A percentile compares a stretch with the other conserved stretches of the same genome.
These are phyloP conservation scores for Lepus townsendii DNA, from an alignment of 2,797 vertebrate genomes.

Conservation along the genomic window DNA sequence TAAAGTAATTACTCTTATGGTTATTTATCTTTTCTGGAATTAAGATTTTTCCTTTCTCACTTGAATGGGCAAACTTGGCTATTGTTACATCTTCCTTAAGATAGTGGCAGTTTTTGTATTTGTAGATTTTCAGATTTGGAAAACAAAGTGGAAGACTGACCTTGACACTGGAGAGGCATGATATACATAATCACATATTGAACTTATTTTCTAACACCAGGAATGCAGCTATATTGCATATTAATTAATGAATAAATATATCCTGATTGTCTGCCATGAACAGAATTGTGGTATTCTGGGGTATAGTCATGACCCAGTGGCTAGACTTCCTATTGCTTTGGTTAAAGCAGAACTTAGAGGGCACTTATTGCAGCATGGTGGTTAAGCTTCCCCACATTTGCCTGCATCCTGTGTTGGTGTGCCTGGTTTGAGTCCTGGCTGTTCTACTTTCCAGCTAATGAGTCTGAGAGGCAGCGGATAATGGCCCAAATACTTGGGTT, in stretches of 20 bases:
- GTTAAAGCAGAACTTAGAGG: neutral
- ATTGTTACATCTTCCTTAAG: slow-evolving; percentile 18
- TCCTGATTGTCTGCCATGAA: neutral
- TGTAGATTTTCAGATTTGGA: neutral
- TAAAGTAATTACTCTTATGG: slow-evolving; percentile 44
- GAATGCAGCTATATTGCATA: neutral
- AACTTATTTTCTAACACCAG: neutral
- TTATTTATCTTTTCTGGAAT: slow-evolving; percentile 25
- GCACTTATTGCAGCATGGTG: too few species aligned
- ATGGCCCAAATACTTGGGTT: too few species aligned
- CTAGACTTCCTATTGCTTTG: neutral
- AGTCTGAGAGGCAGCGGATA: too few species aligned
- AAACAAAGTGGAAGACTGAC: neutral
- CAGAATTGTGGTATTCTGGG: neutral
- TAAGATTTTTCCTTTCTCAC: neutral
- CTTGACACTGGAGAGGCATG: neutral
- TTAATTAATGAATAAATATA: neutral
- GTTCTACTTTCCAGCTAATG: too few species aligned
- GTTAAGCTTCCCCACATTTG: too few species aligned
- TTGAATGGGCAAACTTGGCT: neutral
- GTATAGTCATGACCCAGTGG: neutral
- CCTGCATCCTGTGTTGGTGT: too few species aligned
- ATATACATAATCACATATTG: neutral
- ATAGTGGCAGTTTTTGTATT: neutral
- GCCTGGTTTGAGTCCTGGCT: too few species aligned